A percentile compares a stretch with the other conserved stretches of the same genome.
These are phyloP conservation scores for Tenthredo livida DNA, from an alignment of 2,888 invertebrate species.

Conservation along the genomic window DNA sequence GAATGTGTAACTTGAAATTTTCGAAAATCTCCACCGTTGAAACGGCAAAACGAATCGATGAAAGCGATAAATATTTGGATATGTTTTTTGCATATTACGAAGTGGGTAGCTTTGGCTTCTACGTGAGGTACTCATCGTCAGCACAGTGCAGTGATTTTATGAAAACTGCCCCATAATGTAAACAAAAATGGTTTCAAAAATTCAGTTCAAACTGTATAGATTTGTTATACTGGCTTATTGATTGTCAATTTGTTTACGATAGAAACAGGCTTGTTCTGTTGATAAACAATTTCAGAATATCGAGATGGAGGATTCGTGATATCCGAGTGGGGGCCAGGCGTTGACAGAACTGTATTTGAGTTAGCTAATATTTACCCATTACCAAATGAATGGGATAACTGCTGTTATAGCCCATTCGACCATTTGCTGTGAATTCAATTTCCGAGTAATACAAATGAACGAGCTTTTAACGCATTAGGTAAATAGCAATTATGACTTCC, in stretches of 20 bases:
- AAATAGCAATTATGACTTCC: not conserved
- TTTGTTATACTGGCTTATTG: not conserved
- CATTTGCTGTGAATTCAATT: slow-evolving; percentile 6
- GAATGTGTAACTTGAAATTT: not conserved
- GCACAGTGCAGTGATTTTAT: too few species aligned
- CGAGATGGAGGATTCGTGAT: not conserved
- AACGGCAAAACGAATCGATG: not conserved
- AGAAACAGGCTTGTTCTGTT: not conserved
- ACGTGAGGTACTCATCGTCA: too few species aligned
- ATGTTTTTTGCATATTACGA: too few species aligned
- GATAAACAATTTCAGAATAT: not conserved
- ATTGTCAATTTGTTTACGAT: not conserved
- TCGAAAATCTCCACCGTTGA: not conserved
- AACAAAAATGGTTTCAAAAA: not conserved
- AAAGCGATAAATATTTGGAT: not conserved
- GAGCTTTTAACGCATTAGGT: not conserved
- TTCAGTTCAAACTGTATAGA: not conserved
- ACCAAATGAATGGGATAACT: not conserved
- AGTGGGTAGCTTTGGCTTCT: not conserved
- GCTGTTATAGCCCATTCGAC: not conserved
- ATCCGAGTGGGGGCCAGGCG: not conserved
- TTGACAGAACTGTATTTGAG: slow-evolving; percentile 6
- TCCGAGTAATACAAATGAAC: not conserved
- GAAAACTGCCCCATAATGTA: not conserved
- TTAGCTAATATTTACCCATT: not conserved